These are phyloP conservation scores for Calephelis nemesis DNA, from an alignment of 1,140 invertebrate species.

Conservation along the genomic window DNA sequence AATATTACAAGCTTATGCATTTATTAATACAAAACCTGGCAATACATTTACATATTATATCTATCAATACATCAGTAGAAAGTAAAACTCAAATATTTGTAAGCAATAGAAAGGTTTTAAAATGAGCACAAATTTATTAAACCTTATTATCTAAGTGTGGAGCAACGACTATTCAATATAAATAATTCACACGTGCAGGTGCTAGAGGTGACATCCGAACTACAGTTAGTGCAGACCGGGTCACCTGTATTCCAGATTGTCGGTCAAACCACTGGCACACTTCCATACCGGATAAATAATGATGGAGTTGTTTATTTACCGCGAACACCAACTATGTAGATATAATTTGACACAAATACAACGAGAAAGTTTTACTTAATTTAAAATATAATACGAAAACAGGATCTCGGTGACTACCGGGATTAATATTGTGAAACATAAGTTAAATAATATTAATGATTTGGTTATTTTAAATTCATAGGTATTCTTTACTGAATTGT, in stretches of 20 bases:
- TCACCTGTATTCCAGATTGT: constrained; percentile 60
- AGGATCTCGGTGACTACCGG: too few species aligned
- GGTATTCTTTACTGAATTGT: too few species aligned
- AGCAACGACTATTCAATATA: background rate
- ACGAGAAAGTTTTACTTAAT: constrained; percentile 30
- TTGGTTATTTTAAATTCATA: too few species aligned
- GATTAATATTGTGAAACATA: too few species aligned
- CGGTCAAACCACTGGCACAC: constrained; percentile 61
- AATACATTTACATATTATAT: background rate
- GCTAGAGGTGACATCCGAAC: constrained; percentile 62
- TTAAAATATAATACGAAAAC: background rate
- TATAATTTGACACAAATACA: background rate
- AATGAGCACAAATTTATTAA: constrained; percentile 5
- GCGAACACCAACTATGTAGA: background rate
- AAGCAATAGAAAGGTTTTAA: background rate
- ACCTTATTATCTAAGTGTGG: constrained; percentile 34
- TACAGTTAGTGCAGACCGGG: constrained; percentile 72
- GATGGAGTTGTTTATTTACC: constrained; percentile 20
- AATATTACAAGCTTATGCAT: background rate
- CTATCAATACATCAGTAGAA: background rate
- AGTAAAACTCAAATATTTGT: constrained; percentile 6
- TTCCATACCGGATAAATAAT: constrained; percentile 55
- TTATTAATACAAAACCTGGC: background rate
- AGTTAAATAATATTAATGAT: too few species aligned
- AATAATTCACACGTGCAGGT: constrained; percentile 37